A percentile compares a stretch with the other conserved stretches of the same genome.
Conservation (phyloP, 92 coral and sea anemone genomes). For the Muricea muricata region DNA sequence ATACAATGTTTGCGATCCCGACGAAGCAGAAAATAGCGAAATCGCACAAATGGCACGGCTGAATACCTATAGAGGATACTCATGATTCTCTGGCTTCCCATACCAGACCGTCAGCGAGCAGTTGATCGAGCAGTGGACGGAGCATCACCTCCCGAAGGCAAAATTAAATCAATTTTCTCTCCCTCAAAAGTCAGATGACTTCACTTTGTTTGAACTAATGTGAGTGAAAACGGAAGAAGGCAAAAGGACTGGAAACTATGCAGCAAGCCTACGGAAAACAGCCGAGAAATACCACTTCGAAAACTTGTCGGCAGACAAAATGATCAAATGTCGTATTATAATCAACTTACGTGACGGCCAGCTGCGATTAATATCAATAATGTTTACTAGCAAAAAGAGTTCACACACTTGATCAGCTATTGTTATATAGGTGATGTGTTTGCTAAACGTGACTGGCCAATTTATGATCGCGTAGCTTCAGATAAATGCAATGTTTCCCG, state of each 20-base stretch:
- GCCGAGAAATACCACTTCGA: conserved; percentile 11
- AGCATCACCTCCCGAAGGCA: not conserved
- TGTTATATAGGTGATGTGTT: too few relatives aligned
- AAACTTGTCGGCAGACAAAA: not conserved
- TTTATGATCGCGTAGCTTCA: too few relatives aligned
- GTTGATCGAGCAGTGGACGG: not conserved
- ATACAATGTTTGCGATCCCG: conserved; percentile 15
- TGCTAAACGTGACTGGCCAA: too few relatives aligned
- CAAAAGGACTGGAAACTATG: conserved; percentile 31
- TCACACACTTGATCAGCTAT: conserved; percentile 23
- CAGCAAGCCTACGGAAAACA: not conserved
- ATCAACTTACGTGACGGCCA: conserved; percentile 5
- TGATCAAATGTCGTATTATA: conserved; percentile 24
- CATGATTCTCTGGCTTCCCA: conserved; percentile 10
- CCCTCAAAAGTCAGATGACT: conserved; percentile 15
- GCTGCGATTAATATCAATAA: not conserved
- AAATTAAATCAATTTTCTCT: not conserved
- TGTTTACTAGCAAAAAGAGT: not conserved
- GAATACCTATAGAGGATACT: conserved; percentile 1
- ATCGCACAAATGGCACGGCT: conserved; percentile 4
- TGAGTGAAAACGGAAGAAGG: conserved; percentile 25
- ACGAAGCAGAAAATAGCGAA: not conserved
- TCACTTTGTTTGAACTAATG: conserved; percentile 2
- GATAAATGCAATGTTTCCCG: too few relatives aligned
- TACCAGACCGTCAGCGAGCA: not conserved